Conservation (phyloP, 2,113 vertebrate species). For the Phalacrocorax aristotelis region DNA sequence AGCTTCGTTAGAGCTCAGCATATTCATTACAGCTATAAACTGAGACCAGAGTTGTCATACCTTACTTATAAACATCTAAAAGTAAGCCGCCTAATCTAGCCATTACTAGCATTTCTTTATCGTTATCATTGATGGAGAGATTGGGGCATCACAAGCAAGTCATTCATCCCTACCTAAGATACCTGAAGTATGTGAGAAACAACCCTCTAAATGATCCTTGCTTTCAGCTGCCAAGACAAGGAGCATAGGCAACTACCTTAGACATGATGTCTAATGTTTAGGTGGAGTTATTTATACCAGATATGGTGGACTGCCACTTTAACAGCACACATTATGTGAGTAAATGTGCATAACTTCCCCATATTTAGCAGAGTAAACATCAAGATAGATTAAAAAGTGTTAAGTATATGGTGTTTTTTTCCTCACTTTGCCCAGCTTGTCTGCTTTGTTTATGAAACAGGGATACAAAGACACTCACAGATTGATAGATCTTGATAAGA, state of each 20-base stretch:
- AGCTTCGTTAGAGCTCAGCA: not conserved
- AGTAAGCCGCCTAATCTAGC: not conserved
- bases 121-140: not conserved
- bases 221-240: not conserved
- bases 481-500: constrained; percentile 86
- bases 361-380: not conserved
- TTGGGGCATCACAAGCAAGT: not conserved
- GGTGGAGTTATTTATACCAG: not conserved
- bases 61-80: not conserved
- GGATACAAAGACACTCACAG: constrained; percentile 75
- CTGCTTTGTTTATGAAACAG: not conserved
- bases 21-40: not conserved
- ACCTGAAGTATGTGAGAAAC: not conserved
- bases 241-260: not conserved
- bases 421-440: not conserved
- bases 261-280: not conserved
- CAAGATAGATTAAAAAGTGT: not conserved
- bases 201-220: not conserved
- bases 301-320: not conserved
- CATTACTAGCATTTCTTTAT: not conserved
- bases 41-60: not conserved
- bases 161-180: not conserved
- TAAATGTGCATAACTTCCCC: not conserved
- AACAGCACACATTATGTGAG: not conserved
- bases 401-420: not conserved